A percentile compares a stretch with the other conserved stretches of the same genome.
Evolutionary conservation across 1,140 invertebrate species (phyloP).

Genomic region (Mya arenaria): DNA sequence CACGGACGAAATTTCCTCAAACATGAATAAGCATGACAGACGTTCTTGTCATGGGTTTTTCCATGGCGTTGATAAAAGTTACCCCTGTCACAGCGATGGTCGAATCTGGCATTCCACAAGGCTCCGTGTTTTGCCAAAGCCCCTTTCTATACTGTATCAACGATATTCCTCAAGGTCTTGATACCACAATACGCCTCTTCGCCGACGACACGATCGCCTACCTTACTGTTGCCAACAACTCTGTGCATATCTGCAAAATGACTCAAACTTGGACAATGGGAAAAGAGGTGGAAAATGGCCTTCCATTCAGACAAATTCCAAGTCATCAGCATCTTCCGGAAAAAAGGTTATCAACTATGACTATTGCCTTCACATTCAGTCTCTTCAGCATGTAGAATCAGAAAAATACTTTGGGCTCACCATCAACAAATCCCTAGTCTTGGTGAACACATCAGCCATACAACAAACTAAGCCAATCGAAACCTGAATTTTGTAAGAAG

Average conservation of each 20-base stretch:
- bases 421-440: neutral
- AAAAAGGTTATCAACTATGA: neutral
- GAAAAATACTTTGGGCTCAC: constrained; percentile 19
- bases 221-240: neutral
- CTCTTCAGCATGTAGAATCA: constrained; percentile 5
- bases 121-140: constrained; percentile 34
- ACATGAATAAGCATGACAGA: too few relatives aligned
- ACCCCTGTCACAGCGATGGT: too few relatives aligned
- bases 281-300: constrained; percentile 11
- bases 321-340: neutral
- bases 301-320: constrained; percentile 25
- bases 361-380: neutral
- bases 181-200: constrained; percentile 27
- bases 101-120: constrained; percentile 38
- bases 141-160: constrained; percentile 55
- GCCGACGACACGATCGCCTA: constrained; percentile 43
- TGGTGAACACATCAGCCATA: constrained; percentile 11
- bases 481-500: neutral
- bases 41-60: too few relatives aligned
- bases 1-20: too few relatives aligned
- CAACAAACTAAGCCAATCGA: neutral
- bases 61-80: too few relatives aligned
- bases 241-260: neutral
- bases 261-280: constrained; percentile 1
- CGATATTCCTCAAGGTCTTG: constrained; percentile 30